Evolutionary conservation across 2,888 invertebrate species (phyloP).

Genomic region (Doris montereyensis): DNA sequence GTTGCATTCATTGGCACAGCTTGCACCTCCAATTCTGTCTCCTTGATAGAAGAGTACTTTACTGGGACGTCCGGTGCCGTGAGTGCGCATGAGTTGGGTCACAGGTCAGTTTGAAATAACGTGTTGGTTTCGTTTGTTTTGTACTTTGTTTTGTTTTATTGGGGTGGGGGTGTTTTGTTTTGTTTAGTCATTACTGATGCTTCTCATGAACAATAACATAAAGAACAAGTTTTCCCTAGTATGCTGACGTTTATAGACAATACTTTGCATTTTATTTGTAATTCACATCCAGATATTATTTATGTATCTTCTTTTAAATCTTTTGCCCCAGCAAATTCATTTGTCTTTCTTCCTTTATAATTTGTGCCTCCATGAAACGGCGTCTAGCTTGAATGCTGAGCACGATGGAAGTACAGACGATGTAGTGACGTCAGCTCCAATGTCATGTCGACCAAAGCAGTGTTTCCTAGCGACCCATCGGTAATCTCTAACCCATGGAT

Average conservation of each 20-base stretch:
- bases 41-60: conserved; percentile 43
- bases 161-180: too few relatives aligned
- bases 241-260: too few relatives aligned
- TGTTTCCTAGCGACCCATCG: conserved; percentile 26
- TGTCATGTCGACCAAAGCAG: conserved; percentile 40
- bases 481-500: conserved; percentile 40
- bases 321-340: background rate
- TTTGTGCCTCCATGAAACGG: too few relatives aligned
- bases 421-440: conserved; percentile 34
- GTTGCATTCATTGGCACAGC: conserved; percentile 42
- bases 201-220: too few relatives aligned
- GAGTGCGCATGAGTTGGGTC: conserved; percentile 44
- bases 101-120: conserved; percentile 29
- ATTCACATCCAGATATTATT: too few relatives aligned
- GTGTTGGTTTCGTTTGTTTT: background rate
- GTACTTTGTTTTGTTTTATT: background rate
- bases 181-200: too few relatives aligned
- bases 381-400: conserved; percentile 39
- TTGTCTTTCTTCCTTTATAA: too few relatives aligned
- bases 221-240: too few relatives aligned
- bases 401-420: conserved; percentile 27
- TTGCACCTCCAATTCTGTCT: conserved; percentile 39
- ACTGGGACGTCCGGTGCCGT: conserved; percentile 40
- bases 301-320: background rate
- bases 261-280: too few relatives aligned